A percentile compares a stretch with the other conserved stretches of the same genome.
Conservation (phyloP, 1,140 invertebrate genomes). For the Lethrus apterus region DNA sequence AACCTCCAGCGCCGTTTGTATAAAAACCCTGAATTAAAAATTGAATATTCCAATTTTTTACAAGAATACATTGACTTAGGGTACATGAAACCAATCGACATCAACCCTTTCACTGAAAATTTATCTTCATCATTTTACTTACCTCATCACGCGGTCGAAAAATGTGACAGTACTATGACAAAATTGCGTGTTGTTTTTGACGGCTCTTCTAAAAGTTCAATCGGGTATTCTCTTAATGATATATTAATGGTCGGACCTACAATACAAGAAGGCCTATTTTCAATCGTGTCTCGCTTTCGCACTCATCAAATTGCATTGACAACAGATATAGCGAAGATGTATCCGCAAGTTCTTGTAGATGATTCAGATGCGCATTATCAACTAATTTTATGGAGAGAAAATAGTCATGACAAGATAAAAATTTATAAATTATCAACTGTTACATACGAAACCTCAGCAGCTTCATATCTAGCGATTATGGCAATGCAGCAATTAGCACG, state of each 20-base stretch:
- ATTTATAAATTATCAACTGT: background rate
- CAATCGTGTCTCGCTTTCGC: background rate
- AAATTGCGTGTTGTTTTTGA: constrained; percentile 8
- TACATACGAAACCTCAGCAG: background rate
- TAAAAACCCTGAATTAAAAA: constrained; percentile 1
- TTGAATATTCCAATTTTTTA: constrained; percentile 1
- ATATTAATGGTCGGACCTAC: background rate
- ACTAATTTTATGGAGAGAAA: background rate
- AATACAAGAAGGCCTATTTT: background rate
- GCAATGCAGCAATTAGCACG: no score
- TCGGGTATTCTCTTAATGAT: background rate
- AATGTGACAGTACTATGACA: background rate
- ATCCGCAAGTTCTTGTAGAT: background rate
- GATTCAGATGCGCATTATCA: background rate
- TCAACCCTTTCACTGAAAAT: background rate
- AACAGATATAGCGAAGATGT: background rate
- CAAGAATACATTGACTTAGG: constrained; percentile 4
- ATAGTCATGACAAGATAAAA: background rate
- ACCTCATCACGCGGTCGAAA: constrained; percentile 3
- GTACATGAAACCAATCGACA: background rate
- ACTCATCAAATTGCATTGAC: background rate
- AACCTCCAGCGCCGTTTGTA: background rate
- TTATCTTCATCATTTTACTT: background rate
- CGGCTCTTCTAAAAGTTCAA: background rate
- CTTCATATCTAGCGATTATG: no score